Base-by-base conservation (phyloP, 2,888 invertebrate species). In the Dynastes hyllus region DNA sequence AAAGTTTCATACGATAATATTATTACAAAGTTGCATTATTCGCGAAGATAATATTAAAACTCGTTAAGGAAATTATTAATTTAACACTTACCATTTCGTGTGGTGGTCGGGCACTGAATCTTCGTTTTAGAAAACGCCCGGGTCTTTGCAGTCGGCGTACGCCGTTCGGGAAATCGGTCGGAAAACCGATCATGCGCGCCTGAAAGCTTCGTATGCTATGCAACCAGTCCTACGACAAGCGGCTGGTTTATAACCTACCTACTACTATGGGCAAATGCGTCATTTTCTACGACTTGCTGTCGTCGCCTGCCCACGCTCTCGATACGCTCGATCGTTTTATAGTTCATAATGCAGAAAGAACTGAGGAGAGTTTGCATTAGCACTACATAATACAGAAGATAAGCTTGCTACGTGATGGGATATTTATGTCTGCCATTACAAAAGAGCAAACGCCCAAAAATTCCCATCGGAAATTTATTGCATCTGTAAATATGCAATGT, bases 161-260 rank as follows among this genome's bases (percentile, higher is more conserved):
- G 55, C 63, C 78, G 71, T 77, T 67, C 76, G 82, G 79, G 79
- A 79, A 80, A 79, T 81, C 80, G 80, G 70, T 58, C 8, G 80
- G 81, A 80, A 76, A 79, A 58, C 71, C 66, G 80, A 45, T 79
- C 82, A 82, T 82, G 82, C 82, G 82, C 82, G 82, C 81, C 75
- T 53, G 50, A 45, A 77, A 80, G 65, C 76, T 69, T 63, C 63
- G 50, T 58, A 32, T 61, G 65, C 50, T 78, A 80, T 78, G 77
- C 82, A 79, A 80, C 78, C 80, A 70, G 78, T 66, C 76, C 77
- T 75, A 75, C 73, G 61, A 75, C 73, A 75, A 75, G 22, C 32
- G 22, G 29, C 40, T 11, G 40, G 50, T 75, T 75, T 75, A 75
- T 73, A 61, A 73, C 73, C 73, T 73, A 73, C 61, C 61, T 61